Evolutionary conservation across 2,797 vertebrate genomes (phyloP), one percentile per base, ranked within the genome.

Genomic region (Rhinophrynus dorsalis): DNA sequence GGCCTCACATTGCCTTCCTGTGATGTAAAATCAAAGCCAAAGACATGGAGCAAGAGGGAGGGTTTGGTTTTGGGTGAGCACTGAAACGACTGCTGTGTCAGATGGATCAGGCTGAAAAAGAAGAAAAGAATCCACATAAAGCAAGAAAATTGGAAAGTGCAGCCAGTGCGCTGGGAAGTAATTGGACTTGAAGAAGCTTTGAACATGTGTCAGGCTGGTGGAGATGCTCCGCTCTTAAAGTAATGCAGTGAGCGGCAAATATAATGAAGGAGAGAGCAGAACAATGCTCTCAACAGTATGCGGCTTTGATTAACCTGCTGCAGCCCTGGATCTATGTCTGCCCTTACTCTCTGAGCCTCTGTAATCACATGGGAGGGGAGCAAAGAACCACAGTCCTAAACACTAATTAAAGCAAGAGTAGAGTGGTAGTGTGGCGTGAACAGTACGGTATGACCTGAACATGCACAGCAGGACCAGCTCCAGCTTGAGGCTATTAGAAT

Each of bases 141-240:
- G 77, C 78, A 81, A 80, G 72, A 80, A 78, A 83, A 83, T 79
- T 45, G 88, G 79, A 79, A 84, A 85, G 86, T 75, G 82, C 84
- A 88, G 86, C 74, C 67, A 60, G 82, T 83, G 78, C 86, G 81
- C 84, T 84, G 84, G 69, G 69, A 66, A 73, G 85, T 90, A 91
- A 91, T 91, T 91, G 89, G 88, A 83, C 83, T 88, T 87, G 76
- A 75, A 64, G 84, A 85, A 85, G 78, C 87, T 91, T 91, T 91
- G 89, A 91, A 91, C 86, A 82, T 75, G 82, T 86, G 76, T 38
- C 52, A 90, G 84, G 76, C 71, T 1, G 81, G 81, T 79, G 80
- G 83, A 76, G 83, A 84, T 81, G 83, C 85, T 81, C 82, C 77
- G 84, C 83, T 87, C 76, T 73, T 80, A 82, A 78, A 78, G 67